A percentile compares a stretch with the other conserved stretches of the same genome.
phyloP scores from a whole-genome alignment of 2,888 invertebrate species.

The Lasioglossum oenotherae region DNA sequence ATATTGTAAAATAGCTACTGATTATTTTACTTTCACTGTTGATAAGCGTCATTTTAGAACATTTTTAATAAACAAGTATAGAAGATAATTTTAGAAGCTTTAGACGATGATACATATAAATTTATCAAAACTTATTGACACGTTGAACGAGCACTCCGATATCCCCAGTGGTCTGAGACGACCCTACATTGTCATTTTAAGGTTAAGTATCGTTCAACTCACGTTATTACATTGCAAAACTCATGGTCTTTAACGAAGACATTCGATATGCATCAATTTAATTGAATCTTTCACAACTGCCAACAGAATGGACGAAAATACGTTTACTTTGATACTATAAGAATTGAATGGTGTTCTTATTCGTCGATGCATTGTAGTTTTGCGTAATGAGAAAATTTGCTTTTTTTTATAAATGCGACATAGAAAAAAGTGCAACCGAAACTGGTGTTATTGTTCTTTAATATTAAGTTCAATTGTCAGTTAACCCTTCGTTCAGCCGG shows the following conservation, averaged over 20 bases:
- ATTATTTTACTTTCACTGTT: background rate
- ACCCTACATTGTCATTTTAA: conserved; percentile 16
- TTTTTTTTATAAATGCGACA: background rate
- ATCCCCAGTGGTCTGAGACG: conserved; percentile 4
- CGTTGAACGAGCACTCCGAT: background rate
- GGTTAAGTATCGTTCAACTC: conserved; percentile 14
- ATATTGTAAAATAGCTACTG: background rate
- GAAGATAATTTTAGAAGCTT: background rate
- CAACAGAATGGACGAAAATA: background rate
- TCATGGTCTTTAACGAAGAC: background rate
- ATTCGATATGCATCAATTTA: conserved; percentile 13
- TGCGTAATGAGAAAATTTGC: background rate
- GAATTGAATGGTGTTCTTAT: background rate
- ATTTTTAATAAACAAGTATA: background rate
- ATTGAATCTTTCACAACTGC: background rate
- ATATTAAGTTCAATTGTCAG: conserved; percentile 81
- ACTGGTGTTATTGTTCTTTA: conserved; percentile 66
- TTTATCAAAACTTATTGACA: conserved; percentile 3
- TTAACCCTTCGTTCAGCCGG: conserved; percentile 77
- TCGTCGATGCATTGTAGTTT: background rate
- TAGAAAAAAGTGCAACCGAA: conserved; percentile 36
- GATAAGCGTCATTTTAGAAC: no score
- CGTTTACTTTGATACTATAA: background rate
- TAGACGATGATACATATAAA: background rate
- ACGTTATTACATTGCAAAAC: conserved; percentile 18